Evolutionary conservation across 2,797 vertebrate species (phyloP), one percentile per base, ranked within the genome.

Genomic region (Onychomys arenicola): DNA sequence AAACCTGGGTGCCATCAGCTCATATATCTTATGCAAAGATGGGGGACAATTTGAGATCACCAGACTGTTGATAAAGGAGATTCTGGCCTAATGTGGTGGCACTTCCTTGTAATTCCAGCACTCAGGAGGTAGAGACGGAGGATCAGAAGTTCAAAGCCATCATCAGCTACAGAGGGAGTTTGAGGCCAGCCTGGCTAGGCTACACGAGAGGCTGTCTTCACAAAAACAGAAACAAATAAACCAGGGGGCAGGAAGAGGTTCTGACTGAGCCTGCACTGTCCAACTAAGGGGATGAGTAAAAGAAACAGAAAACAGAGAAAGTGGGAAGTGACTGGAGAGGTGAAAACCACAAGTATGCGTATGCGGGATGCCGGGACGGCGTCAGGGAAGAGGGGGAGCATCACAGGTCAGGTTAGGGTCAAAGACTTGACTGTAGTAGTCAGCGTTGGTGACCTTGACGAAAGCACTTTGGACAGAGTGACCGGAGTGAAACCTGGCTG

Each of bases 11-110:
- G 10, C 46, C 21, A 81, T 77, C n/a, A 43, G 19, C 65, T 61
- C 57, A 19, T 59, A 29, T 5, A 46, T 77, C 92, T 89, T 93
- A 67, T 73, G 84, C 91, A 82, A 95, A 73, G 63, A 52, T 21
- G 23, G 11, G 16, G 49, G 32, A 88, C 37, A 49, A 10, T 52
- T 61, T 61, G 71, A 95, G 17, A 67, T 92, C 55, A 75, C n/a
- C 67, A 37, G 83, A 71, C 59, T 78, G 29, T 59, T 32, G 12
- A 77, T 91, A 27, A 59, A 49, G 85, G 49, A 87, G 23, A 0
- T 63, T 88, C 59, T 81, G 34, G 34, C 34, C 40, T 25, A 25
- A 29, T 25, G 27, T 19, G 43, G 21, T n/a, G 61, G 63, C 17
- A 34, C 61, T 52, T 69, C 12, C 25, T 4, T 49, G 63, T 67